These are phyloP conservation scores for Phalanger gymnotis DNA, from an alignment of 2,797 vertebrate species.

Conservation along the genomic window DNA sequence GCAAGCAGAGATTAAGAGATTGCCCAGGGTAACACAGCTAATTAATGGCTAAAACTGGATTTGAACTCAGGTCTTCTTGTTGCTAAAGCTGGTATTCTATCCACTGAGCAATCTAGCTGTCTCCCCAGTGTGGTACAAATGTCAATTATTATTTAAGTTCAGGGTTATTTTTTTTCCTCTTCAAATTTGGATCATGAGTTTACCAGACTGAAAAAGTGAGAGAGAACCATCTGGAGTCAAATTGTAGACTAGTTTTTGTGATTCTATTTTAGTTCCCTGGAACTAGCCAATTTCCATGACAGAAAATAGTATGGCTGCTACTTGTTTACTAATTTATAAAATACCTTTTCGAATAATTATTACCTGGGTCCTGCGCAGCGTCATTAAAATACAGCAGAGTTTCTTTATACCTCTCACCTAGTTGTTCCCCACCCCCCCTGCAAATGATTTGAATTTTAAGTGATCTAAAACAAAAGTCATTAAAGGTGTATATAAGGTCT, in stretches of 20 bases:
- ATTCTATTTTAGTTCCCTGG: background rate
- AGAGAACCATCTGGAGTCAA: background rate
- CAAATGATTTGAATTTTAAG: background rate
- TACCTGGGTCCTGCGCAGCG: background rate
- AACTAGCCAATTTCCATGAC: background rate
- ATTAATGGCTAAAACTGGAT: background rate
- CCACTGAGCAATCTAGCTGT: background rate
- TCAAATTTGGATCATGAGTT: background rate
- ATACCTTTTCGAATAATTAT: background rate
- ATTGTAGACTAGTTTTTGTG: background rate
- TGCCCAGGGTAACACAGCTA: background rate
- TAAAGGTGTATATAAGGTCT: background rate
- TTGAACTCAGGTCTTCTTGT: background rate
- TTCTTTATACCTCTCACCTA: background rate
- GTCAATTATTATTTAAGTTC: background rate
- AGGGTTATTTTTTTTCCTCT: background rate
- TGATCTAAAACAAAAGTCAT: background rate
- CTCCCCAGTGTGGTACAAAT: background rate
- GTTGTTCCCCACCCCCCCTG: background rate
- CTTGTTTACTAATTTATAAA: conserved; percentile 10
- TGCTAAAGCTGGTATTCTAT: too few relatives aligned
- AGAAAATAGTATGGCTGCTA: background rate
- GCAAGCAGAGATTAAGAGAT: background rate
- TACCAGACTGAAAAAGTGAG: background rate
- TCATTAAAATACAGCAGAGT: background rate